Evolutionary conservation across 2,888 invertebrate species (phyloP).

Genomic region (Nycteola revayana): DNA sequence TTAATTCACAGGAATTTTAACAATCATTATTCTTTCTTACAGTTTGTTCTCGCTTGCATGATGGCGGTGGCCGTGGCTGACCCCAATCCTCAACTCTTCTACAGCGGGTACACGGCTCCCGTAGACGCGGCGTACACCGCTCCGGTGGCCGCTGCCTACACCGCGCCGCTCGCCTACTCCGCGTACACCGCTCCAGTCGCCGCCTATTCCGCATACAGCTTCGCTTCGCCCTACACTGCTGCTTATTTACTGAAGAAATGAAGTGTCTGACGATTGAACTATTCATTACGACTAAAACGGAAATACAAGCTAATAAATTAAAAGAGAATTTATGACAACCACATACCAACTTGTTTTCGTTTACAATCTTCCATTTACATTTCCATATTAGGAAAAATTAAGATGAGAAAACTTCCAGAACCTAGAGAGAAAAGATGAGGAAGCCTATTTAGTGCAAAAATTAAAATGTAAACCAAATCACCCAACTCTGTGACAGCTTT

Average conservation of each 20-base stretch:
- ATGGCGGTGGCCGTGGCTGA: slow-evolving; percentile 14
- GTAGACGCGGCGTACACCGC: slow-evolving; percentile 37
- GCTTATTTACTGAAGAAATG: slow-evolving; percentile 1
- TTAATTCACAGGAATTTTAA: no score
- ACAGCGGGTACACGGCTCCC: slow-evolving; percentile 25
- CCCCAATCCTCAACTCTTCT: slow-evolving; percentile 11
- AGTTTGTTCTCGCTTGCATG: slow-evolving; percentile 15
- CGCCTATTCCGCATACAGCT: slow-evolving; percentile 46
- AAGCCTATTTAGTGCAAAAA: no score
- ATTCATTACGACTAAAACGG: no score
- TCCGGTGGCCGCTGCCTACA: slow-evolving; percentile 31
- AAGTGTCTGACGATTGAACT: neutral
- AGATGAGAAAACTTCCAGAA: no score
- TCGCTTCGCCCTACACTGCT: slow-evolving; percentile 44
- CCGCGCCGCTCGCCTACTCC: slow-evolving; percentile 42
- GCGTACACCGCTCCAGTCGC: slow-evolving; percentile 44
- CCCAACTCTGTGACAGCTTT: no score
- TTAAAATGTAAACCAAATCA: no score
- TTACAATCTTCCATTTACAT: no score
- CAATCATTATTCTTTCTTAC: slow-evolving; percentile 5
- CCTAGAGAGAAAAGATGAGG: no score
- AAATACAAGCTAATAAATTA: neutral
- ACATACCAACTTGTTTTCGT: no score
- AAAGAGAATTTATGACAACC: no score
- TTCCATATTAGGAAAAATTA: no score